A percentile compares a stretch with the other conserved stretches of the same genome.
Evolutionary conservation across 2,888 invertebrate species (phyloP).

Genomic region (Leptinotarsa juncta): DNA sequence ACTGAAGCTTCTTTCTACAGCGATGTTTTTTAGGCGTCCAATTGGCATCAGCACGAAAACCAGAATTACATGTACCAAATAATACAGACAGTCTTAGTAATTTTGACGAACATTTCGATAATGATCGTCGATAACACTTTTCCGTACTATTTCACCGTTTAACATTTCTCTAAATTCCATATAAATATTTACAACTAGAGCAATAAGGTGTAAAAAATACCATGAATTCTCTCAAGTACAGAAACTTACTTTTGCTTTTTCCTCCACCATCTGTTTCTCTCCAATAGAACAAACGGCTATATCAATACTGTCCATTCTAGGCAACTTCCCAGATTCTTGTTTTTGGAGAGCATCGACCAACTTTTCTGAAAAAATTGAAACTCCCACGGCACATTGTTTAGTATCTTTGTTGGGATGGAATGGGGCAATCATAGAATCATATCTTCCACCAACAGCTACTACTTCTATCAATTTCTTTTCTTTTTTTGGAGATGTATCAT

Average conservation of each 20-base stretch:
- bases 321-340: conserved; percentile 66
- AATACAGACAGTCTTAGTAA: too few relatives aligned
- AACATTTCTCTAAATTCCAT: too few relatives aligned
- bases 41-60: too few relatives aligned
- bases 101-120: too few relatives aligned
- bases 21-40: too few relatives aligned
- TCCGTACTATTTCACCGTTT: too few relatives aligned
- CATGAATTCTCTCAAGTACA: not conserved
- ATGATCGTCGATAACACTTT: too few relatives aligned
- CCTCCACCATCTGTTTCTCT: conserved; percentile 70
- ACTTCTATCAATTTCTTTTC: conserved; percentile 71
- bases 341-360: conserved; percentile 74
- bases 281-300: conserved; percentile 77
- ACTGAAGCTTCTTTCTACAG: too few relatives aligned
- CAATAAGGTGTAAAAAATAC: too few relatives aligned
- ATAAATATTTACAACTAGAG: too few relatives aligned
- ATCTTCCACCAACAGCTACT: conserved; percentile 90
- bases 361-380: conserved; percentile 87
- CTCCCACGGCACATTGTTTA: conserved; percentile 75
- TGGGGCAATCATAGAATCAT: conserved; percentile 82
- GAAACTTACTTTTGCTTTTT: conserved; percentile 65
- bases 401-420: conserved; percentile 68
- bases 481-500: conserved; percentile 68
- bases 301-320: conserved; percentile 66
- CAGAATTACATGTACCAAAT: too few relatives aligned